Conservation (phyloP, 2,888 invertebrate genomes). For the Amphipoea lucens region DNA sequence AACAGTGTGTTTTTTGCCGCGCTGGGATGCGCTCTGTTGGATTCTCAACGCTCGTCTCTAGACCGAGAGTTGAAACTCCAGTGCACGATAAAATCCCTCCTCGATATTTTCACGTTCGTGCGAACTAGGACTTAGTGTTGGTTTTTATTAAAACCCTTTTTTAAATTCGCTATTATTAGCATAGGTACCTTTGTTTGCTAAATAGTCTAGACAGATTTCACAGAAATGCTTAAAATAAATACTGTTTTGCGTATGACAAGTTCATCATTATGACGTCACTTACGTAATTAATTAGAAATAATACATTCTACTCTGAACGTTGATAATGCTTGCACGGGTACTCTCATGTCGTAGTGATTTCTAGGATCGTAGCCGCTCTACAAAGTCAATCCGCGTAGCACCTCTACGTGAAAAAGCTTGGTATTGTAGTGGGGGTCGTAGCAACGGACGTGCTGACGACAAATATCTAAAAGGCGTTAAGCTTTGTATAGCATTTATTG, state of each 20-base stretch:
- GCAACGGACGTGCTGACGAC: too few relatives aligned
- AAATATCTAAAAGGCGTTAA: too few relatives aligned
- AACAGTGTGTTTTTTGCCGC: too few relatives aligned
- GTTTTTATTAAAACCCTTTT: neutral
- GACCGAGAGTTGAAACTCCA: too few relatives aligned
- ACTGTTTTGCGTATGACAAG: neutral
- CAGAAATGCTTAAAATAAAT: neutral
- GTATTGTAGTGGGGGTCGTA: too few relatives aligned
- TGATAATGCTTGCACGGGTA: neutral
- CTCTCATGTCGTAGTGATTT: conserved; percentile 2
- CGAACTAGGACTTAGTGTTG: neutral
- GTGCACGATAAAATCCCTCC: neutral
- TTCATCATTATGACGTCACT: too few relatives aligned
- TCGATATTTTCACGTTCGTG: neutral
- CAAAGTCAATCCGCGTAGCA: conserved; percentile 1
- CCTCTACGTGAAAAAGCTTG: neutral
- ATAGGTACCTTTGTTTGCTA: neutral
- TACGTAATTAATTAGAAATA: neutral
- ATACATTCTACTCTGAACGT: neutral
- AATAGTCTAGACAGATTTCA: conserved; percentile 12
- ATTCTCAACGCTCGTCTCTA: too few relatives aligned
- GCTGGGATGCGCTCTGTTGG: too few relatives aligned
- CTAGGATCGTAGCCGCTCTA: conserved; percentile 13
- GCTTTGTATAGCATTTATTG: too few relatives aligned
- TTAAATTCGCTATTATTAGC: neutral